phyloP scores from a whole-genome alignment of 2,888 invertebrate genomes.

The Leptopilina syphax region DNA sequence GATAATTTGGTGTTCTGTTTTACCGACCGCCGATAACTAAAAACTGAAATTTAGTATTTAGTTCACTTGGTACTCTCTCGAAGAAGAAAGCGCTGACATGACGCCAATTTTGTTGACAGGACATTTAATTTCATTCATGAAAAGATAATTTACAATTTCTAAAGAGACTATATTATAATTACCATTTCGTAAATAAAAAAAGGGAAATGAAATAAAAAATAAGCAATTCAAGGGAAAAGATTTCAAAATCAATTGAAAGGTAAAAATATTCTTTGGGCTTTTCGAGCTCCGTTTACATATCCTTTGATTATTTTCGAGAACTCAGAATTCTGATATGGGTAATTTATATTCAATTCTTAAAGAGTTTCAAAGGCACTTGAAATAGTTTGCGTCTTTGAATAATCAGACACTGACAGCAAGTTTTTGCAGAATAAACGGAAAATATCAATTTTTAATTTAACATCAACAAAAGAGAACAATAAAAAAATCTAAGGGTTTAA shows the following conservation, averaged over 20 bases:
- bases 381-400: background rate
- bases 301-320: conserved; percentile 24
- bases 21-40: no score
- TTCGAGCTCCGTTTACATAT: conserved; percentile 26
- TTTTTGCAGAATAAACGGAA: background rate
- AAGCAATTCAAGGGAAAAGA: background rate
- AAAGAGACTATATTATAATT: no score
- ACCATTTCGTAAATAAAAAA: no score
- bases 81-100: no score
- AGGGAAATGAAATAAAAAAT: background rate
- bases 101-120: no score
- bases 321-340: conserved; percentile 21
- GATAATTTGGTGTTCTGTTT: no score
- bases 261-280: background rate
- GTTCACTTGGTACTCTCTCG: no score
- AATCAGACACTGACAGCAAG: conserved; percentile 15
- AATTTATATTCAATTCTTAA: conserved; percentile 26
- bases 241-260: background rate
- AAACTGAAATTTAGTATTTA: no score
- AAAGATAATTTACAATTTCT: no score
- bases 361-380: conserved; percentile 1
- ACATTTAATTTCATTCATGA: no score
- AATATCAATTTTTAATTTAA: no score
- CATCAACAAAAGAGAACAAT: background rate
- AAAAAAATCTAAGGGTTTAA: background rate